Evolutionary conservation across 1,140 invertebrate genomes (phyloP).

Genomic region (Heliconius nattereri): DNA sequence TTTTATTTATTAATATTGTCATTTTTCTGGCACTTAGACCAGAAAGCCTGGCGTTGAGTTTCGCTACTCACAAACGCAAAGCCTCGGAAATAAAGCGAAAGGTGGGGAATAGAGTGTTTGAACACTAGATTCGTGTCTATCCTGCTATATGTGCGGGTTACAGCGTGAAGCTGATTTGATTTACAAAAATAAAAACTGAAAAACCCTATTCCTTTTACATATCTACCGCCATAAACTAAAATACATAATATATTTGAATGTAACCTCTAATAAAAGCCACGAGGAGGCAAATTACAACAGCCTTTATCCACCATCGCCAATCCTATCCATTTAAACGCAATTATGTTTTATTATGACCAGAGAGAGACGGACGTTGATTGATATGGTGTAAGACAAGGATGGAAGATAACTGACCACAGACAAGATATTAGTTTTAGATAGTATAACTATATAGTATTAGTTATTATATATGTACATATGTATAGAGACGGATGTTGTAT

Average conservation of each 20-base stretch:
- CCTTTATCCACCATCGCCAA: constrained; percentile 76
- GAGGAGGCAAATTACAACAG: constrained; percentile 70
- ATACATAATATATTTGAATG: constrained; percentile 49
- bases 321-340: constrained; percentile 81
- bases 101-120: too few relatives aligned
- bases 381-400: constrained; percentile 51
- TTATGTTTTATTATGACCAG: constrained; percentile 79
- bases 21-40: too few relatives aligned
- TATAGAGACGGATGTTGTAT: not conserved
- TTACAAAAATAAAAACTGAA: too few relatives aligned
- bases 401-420: constrained; percentile 45
- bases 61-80: too few relatives aligned
- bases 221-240: too few relatives aligned
- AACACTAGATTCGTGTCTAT: too few relatives aligned
- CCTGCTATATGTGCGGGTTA: too few relatives aligned
- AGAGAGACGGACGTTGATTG: constrained; percentile 49
- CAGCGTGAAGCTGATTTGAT: too few relatives aligned
- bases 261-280: constrained; percentile 55
- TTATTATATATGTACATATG: not conserved
- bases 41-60: too few relatives aligned
- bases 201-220: too few relatives aligned
- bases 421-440: constrained; percentile 40
- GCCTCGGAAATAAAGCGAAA: too few relatives aligned
- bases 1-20: too few relatives aligned
- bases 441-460: not conserved